Conservation (phyloP, 2,888 invertebrate genomes). For the Aspidiotus destructor region DNA sequence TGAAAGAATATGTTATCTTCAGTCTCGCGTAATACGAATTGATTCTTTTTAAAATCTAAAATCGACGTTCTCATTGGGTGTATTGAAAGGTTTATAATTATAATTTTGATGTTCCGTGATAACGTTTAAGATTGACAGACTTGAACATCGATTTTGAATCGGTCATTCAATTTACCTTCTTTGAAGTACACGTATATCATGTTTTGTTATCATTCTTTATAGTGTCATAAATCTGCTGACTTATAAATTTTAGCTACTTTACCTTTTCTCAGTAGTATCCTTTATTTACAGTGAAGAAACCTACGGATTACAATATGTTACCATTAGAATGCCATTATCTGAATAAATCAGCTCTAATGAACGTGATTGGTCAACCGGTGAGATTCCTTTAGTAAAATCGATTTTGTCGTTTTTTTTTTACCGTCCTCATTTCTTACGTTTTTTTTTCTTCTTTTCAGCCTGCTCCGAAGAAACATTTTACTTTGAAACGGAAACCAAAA, state of each 20-base stretch:
- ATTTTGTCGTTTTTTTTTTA: no score
- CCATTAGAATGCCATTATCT: constrained; percentile 94
- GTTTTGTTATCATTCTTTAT: no score
- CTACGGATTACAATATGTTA: constrained; percentile 70
- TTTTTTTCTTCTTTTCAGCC: constrained; percentile 47
- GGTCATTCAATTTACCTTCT: no score
- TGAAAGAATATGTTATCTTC: neutral
- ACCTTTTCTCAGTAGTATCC: no score
- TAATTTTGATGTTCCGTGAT: no score
- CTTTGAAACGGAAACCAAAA: constrained; percentile 86
- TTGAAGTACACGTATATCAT: no score
- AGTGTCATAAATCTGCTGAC: neutral
- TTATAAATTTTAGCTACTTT: neutral
- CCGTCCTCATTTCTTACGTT: neutral
- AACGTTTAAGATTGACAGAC: no score
- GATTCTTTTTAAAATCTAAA: no score
- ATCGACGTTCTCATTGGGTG: no score
- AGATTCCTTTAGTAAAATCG: constrained; percentile 12
- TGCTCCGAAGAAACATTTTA: constrained; percentile 81
- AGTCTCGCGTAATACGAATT: no score
- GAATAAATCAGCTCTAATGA: constrained; percentile 81
- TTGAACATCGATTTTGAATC: no score
- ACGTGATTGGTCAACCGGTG: constrained; percentile 56
- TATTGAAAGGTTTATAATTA: no score
- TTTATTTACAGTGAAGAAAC: constrained; percentile 54